Conservation (phyloP, 2,113 vertebrate genomes). For the Syngnathus scovelli region DNA sequence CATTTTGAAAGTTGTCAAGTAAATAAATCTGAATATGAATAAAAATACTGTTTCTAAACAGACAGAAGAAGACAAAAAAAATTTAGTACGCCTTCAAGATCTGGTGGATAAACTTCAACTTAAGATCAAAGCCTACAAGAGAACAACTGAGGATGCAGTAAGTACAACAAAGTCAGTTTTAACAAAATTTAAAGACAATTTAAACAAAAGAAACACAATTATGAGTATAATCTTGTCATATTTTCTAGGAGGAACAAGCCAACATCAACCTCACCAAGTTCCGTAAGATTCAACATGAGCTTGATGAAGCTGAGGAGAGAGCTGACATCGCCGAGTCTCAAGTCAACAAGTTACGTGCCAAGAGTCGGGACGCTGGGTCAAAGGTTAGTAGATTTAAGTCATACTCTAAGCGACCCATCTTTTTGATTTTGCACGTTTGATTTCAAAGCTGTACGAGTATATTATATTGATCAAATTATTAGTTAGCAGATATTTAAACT, state of each 20-base stretch:
- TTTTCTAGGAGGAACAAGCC: slow-evolving; percentile 66
- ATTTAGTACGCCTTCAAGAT: slow-evolving; percentile 75
- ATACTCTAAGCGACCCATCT: too few species aligned
- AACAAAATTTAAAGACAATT: neutral
- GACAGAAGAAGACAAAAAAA: slow-evolving; percentile 78
- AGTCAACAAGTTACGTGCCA: slow-evolving; percentile 70
- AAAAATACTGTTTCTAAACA: neutral
- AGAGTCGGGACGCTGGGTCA: slow-evolving; percentile 62
- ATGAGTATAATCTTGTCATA: too few species aligned
- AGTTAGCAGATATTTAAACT: too few species aligned
- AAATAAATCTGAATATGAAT: too few species aligned
- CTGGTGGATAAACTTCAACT: slow-evolving; percentile 74
- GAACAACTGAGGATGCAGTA: slow-evolving; percentile 71
- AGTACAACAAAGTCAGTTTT: slow-evolving; percentile 19
- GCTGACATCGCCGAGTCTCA: slow-evolving; percentile 71
- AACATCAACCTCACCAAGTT: slow-evolving; percentile 66
- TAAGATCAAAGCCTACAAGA: slow-evolving; percentile 79
- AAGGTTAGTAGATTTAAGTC: slow-evolving; percentile 48
- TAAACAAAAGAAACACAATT: neutral
- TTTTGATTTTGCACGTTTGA: too few species aligned
- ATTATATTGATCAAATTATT: too few species aligned
- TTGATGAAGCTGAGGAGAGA: slow-evolving; percentile 68
- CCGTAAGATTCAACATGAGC: slow-evolving; percentile 63
- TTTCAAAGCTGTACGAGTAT: too few species aligned
- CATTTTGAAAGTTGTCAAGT: too few species aligned